Conservation (phyloP, 2,797 vertebrate species). For the Hydrophis major region DNA sequence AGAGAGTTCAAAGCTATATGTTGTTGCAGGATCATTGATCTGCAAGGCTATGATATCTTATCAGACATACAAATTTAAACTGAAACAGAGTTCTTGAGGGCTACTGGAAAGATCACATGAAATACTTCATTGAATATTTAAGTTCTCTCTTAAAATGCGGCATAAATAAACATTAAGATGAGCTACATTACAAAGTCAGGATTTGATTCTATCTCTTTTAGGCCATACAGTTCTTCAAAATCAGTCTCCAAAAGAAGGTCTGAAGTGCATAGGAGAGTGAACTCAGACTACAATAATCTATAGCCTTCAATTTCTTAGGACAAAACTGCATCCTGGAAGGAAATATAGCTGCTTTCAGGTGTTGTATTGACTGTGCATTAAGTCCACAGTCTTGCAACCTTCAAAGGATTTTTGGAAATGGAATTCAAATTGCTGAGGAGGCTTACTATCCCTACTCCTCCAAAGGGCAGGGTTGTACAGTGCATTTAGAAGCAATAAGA, state of each 20-base stretch:
- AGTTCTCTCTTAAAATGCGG: not conserved
- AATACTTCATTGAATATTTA: not conserved
- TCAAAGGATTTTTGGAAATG: not conserved
- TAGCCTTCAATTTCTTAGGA: not conserved
- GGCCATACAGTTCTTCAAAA: not conserved
- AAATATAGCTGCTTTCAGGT: not conserved
- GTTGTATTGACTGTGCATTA: not conserved
- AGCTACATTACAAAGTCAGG: not conserved
- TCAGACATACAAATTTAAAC: not conserved
- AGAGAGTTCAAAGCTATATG: not conserved
- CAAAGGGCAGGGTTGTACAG: not conserved
- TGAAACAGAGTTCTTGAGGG: not conserved
- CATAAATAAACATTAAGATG: not conserved
- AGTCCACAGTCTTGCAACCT: not conserved
- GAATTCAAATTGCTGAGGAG: not conserved
- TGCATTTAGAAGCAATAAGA: not conserved
- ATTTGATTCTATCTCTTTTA: not conserved
- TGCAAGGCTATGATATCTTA: not conserved
- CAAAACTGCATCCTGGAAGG: not conserved
- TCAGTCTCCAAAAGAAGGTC: not conserved
- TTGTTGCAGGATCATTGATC: not conserved
- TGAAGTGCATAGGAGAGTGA: not conserved
- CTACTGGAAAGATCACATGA: not conserved
- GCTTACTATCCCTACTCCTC: not conserved
- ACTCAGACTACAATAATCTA: not conserved